Base-by-base conservation (phyloP, 1,140 invertebrate genomes). In the Brachionus koreanus region DNA sequence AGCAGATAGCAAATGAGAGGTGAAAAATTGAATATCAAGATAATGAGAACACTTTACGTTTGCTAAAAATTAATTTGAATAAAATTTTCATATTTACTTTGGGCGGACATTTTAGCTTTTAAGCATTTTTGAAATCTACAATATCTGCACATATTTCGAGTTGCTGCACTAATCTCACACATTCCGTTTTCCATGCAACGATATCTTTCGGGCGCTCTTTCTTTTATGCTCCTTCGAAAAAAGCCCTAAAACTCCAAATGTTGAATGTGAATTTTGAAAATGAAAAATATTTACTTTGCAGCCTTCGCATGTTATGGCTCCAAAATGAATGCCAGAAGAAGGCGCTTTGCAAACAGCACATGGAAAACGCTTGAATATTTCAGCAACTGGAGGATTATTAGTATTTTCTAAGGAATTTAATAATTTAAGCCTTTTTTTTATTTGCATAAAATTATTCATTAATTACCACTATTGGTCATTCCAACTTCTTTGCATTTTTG, bases 401-500 rank as follows among this genome's bases (percentile, higher is more conserved):
- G 82, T 57, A 12, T 74, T 61, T 7, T 75, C 42, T 63, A 13
- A 33, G n/a, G 16, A 19, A 23, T 23, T 16, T 4, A 61, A 23
- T n/a, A 19, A 23, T 61, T 25, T n/a, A 19, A n/a, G n/a, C n/a
- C 7, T 61, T 61, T 23, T 61, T 1, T 13, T 46, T 0, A 46
- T 46, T 49, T 16, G 12, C 13, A n/a, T n/a, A 49, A 49, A 49
- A 13, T 49, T 5, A 16, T 33, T 25, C 23, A 63, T 63, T 10
- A 0, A 23, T 84, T 88, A 95, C 94, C 94, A 92, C 98, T 96
- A 86, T 98, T 91, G 83, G 97, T 96, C 97, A 99, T 99, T 86
- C 97, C 96, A 90, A 98, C 94, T 87, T 95, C 92, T 83, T 98
- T 94, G 89, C 97, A 99, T 88, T 98, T 99, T 89, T 98, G 97